Evolutionary conservation across 2,888 invertebrate genomes (phyloP), one percentile per base, ranked within the genome.

Genomic region (Coleophora deauratella): DNA sequence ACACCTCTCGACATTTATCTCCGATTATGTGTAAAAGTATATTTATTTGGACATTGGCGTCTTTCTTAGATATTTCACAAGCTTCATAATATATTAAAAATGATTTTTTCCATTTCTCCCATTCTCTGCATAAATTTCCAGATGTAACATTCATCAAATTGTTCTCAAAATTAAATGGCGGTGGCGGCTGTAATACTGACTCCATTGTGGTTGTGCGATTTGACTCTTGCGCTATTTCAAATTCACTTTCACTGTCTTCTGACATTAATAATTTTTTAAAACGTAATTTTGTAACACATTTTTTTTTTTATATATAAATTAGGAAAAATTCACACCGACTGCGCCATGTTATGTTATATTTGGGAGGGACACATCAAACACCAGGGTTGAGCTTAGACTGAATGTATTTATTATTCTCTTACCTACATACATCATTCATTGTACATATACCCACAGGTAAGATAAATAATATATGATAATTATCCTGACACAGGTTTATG

Each of bases 1-100:
- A 46, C 10, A 51, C 42, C 8, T 51, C 47, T 2, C 49, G 40
- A 32, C 49, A 45, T 36, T 49, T 37, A 11, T 47, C 47, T 0
- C 49, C 50, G 14, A 52, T 47, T 1, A 51, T 33, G 33, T 51
- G 47, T 9, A 49, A 31, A n/a, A 52, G 38, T 12, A 50, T 52
- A 33, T 38, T 48, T 1, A 48, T 33, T 36, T 52, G 50, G 8
- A 47, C 45, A 27, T 43, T 42, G 1, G 1, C 2, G 1, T 38
- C 34, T 12, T 50, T 48, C 15, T 46, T 46, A 0, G 21, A 8
- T 11, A 50, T 10, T 11, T 50, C 49, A 43, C 51, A 49, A 0
- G 49, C 49, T 33, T 43, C 41, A 41, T 37, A 42, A 33, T 51
- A 49, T 9, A 49, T 45, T 6, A n/a, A 30, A 36, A 39, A 43